phyloP scores from a whole-genome alignment of 2,797 vertebrate genomes.

The Oceanodroma leucorhoa region DNA sequence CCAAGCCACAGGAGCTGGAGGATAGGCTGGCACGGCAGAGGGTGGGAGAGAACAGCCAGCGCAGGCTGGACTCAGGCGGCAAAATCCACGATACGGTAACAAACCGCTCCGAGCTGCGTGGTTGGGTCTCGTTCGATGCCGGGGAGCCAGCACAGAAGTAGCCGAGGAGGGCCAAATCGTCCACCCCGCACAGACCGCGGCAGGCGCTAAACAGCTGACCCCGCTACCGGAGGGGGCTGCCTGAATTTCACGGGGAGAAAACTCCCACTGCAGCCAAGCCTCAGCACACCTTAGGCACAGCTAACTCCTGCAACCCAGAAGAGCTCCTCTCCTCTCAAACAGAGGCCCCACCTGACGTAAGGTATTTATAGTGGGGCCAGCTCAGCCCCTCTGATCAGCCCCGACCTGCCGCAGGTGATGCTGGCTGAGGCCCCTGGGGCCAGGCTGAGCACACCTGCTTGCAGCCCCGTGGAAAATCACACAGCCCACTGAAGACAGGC shows the following conservation, averaged over 20 bases:
- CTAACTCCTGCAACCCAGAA: no score
- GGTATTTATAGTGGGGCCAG: not conserved
- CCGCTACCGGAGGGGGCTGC: not conserved
- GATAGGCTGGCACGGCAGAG: not conserved
- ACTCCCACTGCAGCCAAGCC: not conserved
- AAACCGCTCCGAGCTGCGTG: fast-evolving
- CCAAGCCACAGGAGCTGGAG: not conserved
- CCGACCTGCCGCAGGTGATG: not conserved
- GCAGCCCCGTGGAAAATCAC: not conserved
- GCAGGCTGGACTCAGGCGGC: not conserved
- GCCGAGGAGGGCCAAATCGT: not conserved
- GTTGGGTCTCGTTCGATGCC: fast-evolving
- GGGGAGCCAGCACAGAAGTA: not conserved
- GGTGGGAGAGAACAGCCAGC: not conserved
- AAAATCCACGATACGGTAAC: fast-evolving
- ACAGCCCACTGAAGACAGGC: conserved; percentile 2
- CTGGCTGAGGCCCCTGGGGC: not conserved
- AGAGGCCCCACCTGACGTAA: not conserved
- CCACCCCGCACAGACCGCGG: fast-evolving
- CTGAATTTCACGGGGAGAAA: not conserved
- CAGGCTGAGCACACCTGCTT: not conserved
- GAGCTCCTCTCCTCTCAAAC: not conserved
- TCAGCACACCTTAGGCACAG: no score
- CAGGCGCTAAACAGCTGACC: not conserved
- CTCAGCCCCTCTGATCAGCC: not conserved